A percentile compares a stretch with the other conserved stretches of the same genome.
Evolutionary conservation across 1,140 invertebrate species (phyloP).

Genomic region (Liolophura sinensis): DNA sequence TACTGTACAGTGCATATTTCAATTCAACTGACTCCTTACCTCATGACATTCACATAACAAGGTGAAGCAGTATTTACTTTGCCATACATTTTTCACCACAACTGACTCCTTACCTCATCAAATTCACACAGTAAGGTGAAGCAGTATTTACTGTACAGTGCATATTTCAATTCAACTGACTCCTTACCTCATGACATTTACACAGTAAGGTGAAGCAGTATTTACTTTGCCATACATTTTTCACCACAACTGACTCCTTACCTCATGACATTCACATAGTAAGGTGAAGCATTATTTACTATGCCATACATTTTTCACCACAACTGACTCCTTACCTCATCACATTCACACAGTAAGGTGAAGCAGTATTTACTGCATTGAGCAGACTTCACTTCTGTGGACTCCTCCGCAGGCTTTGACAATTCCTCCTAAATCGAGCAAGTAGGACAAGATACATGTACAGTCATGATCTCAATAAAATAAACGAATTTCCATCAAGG

Average conservation of each 20-base stretch:
- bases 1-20: no score
- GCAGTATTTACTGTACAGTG: conserved; percentile 24
- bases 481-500: no score
- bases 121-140: conserved; percentile 40
- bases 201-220: no score
- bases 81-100: neutral
- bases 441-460: no score
- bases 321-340: conserved; percentile 23
- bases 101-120: conserved; percentile 27
- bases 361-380: conserved; percentile 1
- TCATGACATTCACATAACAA: conserved; percentile 15
- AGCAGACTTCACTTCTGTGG: neutral
- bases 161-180: no score
- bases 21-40: conserved; percentile 16
- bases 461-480: no score
- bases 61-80: neutral
- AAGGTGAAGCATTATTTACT: conserved; percentile 34
- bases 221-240: neutral
- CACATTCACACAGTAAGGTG: conserved; percentile 7
- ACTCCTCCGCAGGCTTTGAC: neutral
- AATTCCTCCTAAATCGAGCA: neutral
- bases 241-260: conserved; percentile 8
- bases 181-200: conserved; percentile 29
- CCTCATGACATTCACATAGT: conserved; percentile 42
- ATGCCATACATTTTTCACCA: neutral